A percentile compares a stretch with the other conserved stretches of the same genome.
Conservation (phyloP, 23 tunicate species). For the Diplosoma virens region DNA sequence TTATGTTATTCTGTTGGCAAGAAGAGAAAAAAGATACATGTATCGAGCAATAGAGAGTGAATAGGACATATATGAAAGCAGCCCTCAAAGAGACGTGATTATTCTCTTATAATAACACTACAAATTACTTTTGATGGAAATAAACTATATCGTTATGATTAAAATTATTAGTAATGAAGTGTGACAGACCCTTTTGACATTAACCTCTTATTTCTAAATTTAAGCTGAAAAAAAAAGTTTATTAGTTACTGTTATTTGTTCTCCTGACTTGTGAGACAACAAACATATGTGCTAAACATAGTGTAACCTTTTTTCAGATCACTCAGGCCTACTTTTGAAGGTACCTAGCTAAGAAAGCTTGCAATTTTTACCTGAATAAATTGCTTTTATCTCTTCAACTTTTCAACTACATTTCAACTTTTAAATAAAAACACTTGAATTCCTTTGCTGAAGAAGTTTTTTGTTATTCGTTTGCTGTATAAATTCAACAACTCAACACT, state of each 20-base stretch:
- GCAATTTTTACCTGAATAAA: background rate
- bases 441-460: background rate
- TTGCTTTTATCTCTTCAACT: background rate
- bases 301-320: background rate
- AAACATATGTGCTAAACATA: background rate
- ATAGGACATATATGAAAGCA: no score
- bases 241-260: background rate
- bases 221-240: background rate
- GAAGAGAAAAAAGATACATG: no score
- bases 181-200: background rate
- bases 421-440: background rate
- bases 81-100: no score
- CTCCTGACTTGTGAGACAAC: background rate
- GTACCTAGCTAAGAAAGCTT: background rate
- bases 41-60: no score
- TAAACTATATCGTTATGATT: no score
- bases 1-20: no score
- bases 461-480: background rate
- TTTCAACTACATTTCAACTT: background rate
- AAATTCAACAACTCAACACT: background rate
- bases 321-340: background rate
- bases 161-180: no score
- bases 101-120: no score
- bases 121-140: no score
- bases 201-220: background rate